phyloP scores from a whole-genome alignment of 1,140 invertebrate genomes.

The Neodiprion fabricii region DNA sequence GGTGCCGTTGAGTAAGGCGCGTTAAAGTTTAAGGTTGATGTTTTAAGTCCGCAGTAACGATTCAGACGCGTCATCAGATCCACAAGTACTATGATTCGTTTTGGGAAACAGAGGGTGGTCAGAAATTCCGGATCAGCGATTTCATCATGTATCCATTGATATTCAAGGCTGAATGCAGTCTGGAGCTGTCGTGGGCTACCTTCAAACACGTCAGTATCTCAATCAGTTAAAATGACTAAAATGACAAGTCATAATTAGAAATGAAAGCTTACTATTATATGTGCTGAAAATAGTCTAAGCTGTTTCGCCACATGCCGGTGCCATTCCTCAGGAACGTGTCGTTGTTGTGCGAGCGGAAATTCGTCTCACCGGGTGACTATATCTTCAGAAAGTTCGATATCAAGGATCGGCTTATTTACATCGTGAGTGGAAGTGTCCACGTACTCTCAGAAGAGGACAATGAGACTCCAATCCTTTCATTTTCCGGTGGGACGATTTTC shows the following conservation, averaged over 20 bases:
- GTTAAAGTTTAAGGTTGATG: too few relatives aligned
- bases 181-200: neutral
- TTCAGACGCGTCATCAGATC: neutral
- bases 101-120: neutral
- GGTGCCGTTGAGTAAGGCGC: too few relatives aligned
- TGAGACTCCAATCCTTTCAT: conserved; percentile 30
- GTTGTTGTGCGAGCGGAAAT: conserved; percentile 10
- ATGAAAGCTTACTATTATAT: too few relatives aligned
- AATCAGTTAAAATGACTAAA: neutral
- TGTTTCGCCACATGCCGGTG: conserved; percentile 2
- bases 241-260: too few relatives aligned
- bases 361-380: conserved; percentile 27
- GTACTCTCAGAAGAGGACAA: conserved; percentile 33
- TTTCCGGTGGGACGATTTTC: conserved; percentile 30
- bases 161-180: neutral
- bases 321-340: neutral
- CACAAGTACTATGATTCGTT: neutral
- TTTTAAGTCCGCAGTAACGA: neutral
- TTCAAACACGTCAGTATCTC: neutral
- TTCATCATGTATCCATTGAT: neutral
- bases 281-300: neutral
- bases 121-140: neutral
- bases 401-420: conserved; percentile 28
- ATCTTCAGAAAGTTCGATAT: conserved; percentile 27
- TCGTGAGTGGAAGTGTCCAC: conserved; percentile 27